These are phyloP conservation scores for Globodera ellingtonae DNA, from an alignment of 1,140 invertebrate species.

Conservation along the genomic window DNA sequence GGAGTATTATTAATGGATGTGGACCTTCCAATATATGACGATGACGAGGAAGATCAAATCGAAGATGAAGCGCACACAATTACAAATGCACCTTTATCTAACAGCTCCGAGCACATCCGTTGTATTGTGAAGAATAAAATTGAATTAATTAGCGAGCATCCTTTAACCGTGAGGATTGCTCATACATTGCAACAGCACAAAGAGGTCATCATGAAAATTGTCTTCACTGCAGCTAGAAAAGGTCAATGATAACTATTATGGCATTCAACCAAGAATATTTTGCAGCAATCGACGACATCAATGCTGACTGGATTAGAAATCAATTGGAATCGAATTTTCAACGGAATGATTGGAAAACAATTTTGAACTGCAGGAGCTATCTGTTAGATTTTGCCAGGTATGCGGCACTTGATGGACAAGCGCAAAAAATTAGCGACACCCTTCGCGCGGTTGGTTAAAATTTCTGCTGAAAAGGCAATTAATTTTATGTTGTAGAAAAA, in stretches of 20 bases:
- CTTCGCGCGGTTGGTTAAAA: background rate
- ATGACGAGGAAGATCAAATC: constrained; percentile 28
- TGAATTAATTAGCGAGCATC: background rate
- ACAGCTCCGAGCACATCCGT: background rate
- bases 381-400: background rate
- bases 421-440: background rate
- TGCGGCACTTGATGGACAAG: background rate
- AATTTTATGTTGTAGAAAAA: background rate
- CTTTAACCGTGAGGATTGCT: background rate
- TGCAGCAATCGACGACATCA: background rate
- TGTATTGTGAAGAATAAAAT: constrained; percentile 27
- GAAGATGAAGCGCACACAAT: constrained; percentile 30
- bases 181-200: background rate
- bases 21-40: constrained; percentile 6
- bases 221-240: background rate
- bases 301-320: background rate
- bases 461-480: background rate
- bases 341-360: background rate
- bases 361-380: background rate
- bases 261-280: background rate
- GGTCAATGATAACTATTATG: background rate
- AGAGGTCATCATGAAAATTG: background rate
- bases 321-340: background rate
- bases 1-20: constrained; percentile 2
- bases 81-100: background rate